Evolutionary conservation across 2,113 vertebrate genomes (phyloP).

Genomic region (Monopterus albus): DNA sequence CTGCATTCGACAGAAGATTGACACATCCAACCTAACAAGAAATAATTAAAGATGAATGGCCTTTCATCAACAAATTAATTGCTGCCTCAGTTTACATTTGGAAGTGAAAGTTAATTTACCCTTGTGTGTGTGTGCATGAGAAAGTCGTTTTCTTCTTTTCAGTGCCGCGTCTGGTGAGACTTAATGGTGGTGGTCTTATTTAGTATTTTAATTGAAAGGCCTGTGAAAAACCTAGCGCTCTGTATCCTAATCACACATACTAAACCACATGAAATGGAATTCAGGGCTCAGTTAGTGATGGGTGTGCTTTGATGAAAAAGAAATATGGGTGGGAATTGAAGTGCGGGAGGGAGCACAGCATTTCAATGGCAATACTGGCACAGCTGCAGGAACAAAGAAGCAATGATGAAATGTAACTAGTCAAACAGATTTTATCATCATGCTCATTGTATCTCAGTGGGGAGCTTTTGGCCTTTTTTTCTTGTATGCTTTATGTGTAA

Average conservation of each 20-base stretch:
- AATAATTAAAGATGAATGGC: conserved; percentile 58
- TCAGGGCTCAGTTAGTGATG: not conserved
- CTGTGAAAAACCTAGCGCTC: conserved; percentile 13
- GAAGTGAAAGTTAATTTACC: conserved; percentile 46
- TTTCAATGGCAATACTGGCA: conserved; percentile 34
- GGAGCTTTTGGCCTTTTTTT: conserved; percentile 12
- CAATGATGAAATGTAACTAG: conserved; percentile 56
- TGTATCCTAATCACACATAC: conserved; percentile 34
- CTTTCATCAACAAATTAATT: conserved; percentile 64
- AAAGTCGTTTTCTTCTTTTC: not conserved
- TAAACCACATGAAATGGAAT: conserved; percentile 32
- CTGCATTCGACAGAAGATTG: conserved; percentile 12
- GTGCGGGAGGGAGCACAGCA: not conserved
- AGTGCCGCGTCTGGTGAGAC: conserved; percentile 22
- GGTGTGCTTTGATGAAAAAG: conserved; percentile 46
- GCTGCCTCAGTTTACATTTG: conserved; percentile 41
- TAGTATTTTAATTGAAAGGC: conserved; percentile 44
- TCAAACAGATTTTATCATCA: conserved; percentile 65
- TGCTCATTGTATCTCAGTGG: conserved; percentile 2
- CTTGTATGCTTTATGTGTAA: conserved; percentile 23
- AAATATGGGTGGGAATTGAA: conserved; percentile 33
- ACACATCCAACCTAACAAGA: conserved; percentile 40
- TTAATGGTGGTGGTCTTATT: conserved; percentile 46
- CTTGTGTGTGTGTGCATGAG: not conserved
- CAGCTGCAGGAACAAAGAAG: conserved; percentile 70